Percentiles rank a stretch among this genome's conserved stretches.
phyloP scores from a whole-genome alignment of 2,888 invertebrate species.

The Autographa pulchrina region DNA sequence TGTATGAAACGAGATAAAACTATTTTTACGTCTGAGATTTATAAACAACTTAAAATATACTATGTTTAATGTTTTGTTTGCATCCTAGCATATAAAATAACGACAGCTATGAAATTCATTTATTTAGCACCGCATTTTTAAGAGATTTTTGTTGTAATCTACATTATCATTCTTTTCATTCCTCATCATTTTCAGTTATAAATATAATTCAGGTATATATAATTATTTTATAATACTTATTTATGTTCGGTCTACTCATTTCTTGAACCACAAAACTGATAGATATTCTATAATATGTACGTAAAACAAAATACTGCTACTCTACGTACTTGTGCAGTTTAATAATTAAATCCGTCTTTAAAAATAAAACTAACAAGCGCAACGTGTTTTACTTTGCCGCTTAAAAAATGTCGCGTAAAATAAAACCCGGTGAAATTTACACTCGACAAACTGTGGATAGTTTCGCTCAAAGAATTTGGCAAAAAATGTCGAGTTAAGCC shows the following conservation, averaged over 20 bases:
- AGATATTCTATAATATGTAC: too few species aligned
- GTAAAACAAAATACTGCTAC: background rate
- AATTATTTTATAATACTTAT: too few species aligned
- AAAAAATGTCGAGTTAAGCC: slow-evolving; percentile 48
- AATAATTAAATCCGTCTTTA: slow-evolving; percentile 3
- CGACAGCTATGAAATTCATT: background rate
- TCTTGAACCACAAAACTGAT: too few species aligned
- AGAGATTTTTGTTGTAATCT: too few species aligned
- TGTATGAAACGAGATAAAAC: slow-evolving; percentile 1
- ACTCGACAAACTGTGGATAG: slow-evolving; percentile 19
- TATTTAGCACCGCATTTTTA: background rate
- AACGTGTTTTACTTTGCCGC: background rate
- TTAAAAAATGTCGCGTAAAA: slow-evolving; percentile 7
- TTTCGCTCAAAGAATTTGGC: slow-evolving; percentile 39
- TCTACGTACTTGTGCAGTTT: background rate
- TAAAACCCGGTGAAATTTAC: slow-evolving; percentile 15
- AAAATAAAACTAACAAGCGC: background rate
- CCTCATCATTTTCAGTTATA: too few species aligned
- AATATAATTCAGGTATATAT: too few species aligned
- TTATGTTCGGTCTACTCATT: too few species aligned
- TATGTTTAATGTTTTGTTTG: background rate
- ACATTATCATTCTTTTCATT: too few species aligned
- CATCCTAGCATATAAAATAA: background rate
- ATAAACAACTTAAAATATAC: too few species aligned
- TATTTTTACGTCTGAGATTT: background rate